Evolutionary conservation across 2,113 vertebrate species (phyloP).

Genomic region (Sinocyclocheilus anophthalmus): DNA sequence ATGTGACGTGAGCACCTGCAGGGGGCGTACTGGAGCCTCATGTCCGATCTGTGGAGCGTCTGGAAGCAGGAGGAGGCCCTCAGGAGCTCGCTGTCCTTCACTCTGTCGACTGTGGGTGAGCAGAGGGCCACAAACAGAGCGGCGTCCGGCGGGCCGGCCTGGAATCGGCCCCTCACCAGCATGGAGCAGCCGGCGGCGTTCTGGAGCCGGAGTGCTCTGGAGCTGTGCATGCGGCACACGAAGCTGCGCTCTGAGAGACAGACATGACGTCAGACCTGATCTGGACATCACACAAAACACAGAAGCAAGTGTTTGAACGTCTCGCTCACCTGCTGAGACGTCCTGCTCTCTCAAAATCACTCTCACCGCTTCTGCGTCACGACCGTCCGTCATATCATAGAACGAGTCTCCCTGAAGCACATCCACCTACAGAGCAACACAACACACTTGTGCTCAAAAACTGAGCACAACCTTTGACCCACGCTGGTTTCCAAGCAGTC

Average conservation of each 20-base stretch:
- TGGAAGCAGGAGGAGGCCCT: slow-evolving; percentile 64
- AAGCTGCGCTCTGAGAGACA: slow-evolving; percentile 74
- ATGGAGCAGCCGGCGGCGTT: slow-evolving; percentile 68
- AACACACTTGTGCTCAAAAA: not conserved
- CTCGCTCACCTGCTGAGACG: slow-evolving; percentile 44
- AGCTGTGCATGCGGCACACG: slow-evolving; percentile 76
- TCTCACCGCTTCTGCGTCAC: slow-evolving; percentile 60
- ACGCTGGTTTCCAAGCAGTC: too few relatives aligned
- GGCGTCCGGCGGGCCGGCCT: not conserved
- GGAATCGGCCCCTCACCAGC: slow-evolving; percentile 73
- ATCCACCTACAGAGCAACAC: slow-evolving; percentile 66
- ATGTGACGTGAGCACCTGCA: slow-evolving; percentile 60
- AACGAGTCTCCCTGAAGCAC: slow-evolving; percentile 73
- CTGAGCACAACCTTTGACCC: too few relatives aligned
- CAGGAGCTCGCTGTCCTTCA: not conserved
- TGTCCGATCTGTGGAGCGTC: slow-evolving; percentile 77
- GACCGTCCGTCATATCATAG: slow-evolving; percentile 69
- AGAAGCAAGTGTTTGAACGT: too few relatives aligned
- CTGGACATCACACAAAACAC: not conserved
- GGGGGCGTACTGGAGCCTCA: slow-evolving; percentile 72
- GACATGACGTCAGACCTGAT: not conserved
- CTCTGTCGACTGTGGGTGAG: slow-evolving; percentile 64
- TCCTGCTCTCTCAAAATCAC: slow-evolving; percentile 56
- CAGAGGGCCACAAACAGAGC: slow-evolving; percentile 80
- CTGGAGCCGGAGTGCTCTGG: slow-evolving; percentile 74